Evolutionary conservation across 1,140 invertebrate species (phyloP).

Genomic region (Bombus confusus): DNA sequence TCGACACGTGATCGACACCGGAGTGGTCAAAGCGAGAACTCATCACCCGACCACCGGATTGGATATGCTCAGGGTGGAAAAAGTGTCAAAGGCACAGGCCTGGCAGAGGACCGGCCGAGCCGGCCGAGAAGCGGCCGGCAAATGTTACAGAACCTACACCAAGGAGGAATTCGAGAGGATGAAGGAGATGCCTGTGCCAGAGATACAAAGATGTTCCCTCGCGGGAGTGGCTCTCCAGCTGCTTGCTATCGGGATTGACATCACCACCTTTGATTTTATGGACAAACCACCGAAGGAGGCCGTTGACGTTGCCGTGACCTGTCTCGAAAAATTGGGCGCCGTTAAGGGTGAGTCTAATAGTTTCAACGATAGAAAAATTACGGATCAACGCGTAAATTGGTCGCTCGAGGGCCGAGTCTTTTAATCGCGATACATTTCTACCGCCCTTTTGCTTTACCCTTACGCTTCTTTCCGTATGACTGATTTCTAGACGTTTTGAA

Average conservation of each 20-base stretch:
- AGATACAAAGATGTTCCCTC: constrained; percentile 92
- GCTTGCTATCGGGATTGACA: constrained; percentile 91
- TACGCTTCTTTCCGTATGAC: too few relatives aligned
- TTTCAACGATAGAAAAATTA: too few relatives aligned
- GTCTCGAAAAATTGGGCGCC: constrained; percentile 90
- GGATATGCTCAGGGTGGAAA: constrained; percentile 91
- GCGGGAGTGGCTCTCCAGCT: constrained; percentile 91
- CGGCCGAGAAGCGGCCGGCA: constrained; percentile 92
- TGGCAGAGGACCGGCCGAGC: constrained; percentile 96
- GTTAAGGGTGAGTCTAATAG: constrained; percentile 82
- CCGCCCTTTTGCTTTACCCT: too few relatives aligned
- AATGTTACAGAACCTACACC: constrained; percentile 93
- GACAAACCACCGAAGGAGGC: constrained; percentile 91
- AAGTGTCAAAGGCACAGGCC: constrained; percentile 95
- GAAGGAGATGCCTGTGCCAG: constrained; percentile 89
- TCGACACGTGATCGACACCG: constrained; percentile 96
- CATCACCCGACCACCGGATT: constrained; percentile 92
- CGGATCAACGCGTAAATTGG: too few relatives aligned
- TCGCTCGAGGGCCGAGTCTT: too few relatives aligned
- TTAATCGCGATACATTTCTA: too few relatives aligned
- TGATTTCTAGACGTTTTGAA: too few relatives aligned
- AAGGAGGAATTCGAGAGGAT: constrained; percentile 88
- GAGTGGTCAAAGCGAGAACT: constrained; percentile 94
- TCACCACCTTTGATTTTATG: constrained; percentile 94
- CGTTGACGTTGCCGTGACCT: constrained; percentile 86